These are phyloP conservation scores for Macrophya annulata DNA, from an alignment of 2,888 invertebrate species.

Conservation along the genomic window DNA sequence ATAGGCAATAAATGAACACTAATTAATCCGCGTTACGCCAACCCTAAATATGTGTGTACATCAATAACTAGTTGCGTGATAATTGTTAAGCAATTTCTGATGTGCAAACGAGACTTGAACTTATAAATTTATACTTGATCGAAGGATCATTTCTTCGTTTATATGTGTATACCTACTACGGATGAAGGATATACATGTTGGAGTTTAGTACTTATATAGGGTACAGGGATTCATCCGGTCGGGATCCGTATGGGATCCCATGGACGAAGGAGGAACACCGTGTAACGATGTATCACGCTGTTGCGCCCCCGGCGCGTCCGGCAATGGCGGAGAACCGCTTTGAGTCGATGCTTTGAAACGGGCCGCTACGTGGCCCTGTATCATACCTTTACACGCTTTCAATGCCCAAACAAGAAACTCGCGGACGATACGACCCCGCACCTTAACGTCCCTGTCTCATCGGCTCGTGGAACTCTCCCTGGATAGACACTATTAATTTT, in stretches of 20 bases:
- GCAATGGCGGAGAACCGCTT: conserved; percentile 77
- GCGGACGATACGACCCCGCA: conserved; percentile 66
- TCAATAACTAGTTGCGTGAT: background rate
- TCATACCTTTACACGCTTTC: conserved; percentile 77
- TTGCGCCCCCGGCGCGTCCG: conserved; percentile 79
- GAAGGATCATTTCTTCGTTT: background rate
- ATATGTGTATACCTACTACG: background rate
- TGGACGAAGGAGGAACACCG: conserved; percentile 73
- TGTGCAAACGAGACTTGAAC: conserved; percentile 2
- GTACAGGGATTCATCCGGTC: conserved; percentile 18
- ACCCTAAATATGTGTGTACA: background rate
- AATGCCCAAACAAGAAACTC: conserved; percentile 74
- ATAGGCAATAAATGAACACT: background rate
- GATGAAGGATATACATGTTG: background rate
- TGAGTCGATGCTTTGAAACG: conserved; percentile 75
- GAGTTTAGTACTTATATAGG: background rate
- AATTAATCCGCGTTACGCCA: conserved; percentile 12
- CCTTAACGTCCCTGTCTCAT: conserved; percentile 68
- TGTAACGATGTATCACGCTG: conserved; percentile 79
- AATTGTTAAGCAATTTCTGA: background rate
- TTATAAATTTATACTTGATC: conserved; percentile 7
- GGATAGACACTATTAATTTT: conserved; percentile 78
- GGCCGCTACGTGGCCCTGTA: conserved; percentile 74
- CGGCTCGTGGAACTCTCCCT: conserved; percentile 61
- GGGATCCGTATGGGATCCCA: conserved; percentile 58